Evolutionary conservation across 2,888 invertebrate species (phyloP), one percentile per base, ranked within the genome.

Genomic region (Pterobdella sp.): DNA sequence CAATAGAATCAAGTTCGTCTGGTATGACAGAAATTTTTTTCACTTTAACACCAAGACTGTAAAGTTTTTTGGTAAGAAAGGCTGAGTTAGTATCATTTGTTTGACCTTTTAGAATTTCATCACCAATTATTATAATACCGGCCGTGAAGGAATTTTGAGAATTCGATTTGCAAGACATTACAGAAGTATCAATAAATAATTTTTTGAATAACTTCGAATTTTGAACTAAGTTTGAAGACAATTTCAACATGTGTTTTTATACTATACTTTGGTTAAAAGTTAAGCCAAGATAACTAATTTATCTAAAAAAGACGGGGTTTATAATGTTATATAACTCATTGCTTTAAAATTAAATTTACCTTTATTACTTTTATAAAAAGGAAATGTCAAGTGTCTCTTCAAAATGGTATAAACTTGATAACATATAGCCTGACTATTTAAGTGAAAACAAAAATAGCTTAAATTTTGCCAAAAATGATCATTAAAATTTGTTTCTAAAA

Each of bases 91-190:
- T 88, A 79, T 90, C 90, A 34, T 82, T 82, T 3, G 89, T 88
- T 79, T 88, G 88, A 1, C 90, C 90, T 80, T 89, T 90, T 35
- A 90, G 82, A 76, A 90, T 88, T 84, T 90, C 90, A 85, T 90
- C 89, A n/a, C 90, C 90, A 79, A 90, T 89, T 67, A 90, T 89
- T 82, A 74, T 74, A n/a, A 74, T 74, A 14, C 74, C 74, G 10
- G 69, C 74, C 1, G 74, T 71, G 31, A 63, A 63, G 10, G 32
- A 26, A 18, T 65, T 31, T 32, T 32, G 26, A 34, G 31, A 3
- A 7, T 29, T 65, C 32, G 10, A 31, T 7, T 2, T 18, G 10
- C 31, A 2, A 56, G 60, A 22, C 60, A 56, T 56, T 22, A 3
- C 26, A 26, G 60, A 56, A 14, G 26, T 18, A 18, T 56, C 3